Conservation (phyloP, 2,888 invertebrate species). For the Tricholauxania praeusta region DNA sequence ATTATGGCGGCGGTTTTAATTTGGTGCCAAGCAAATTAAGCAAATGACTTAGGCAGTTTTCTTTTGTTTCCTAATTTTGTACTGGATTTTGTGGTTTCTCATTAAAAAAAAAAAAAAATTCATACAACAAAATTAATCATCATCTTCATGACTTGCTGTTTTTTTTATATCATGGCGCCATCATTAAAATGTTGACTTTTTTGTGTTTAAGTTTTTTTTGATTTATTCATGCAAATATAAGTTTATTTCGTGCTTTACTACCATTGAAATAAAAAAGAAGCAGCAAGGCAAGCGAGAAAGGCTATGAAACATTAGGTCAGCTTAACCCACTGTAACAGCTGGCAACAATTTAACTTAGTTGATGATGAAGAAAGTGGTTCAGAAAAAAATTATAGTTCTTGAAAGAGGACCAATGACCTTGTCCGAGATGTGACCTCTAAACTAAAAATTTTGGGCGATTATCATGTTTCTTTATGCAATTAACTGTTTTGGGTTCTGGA, state of each 20-base stretch:
- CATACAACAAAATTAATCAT: too few species aligned
- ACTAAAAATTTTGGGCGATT: too few species aligned
- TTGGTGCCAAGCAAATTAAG: neutral
- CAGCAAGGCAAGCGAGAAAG: neutral
- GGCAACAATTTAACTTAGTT: too few species aligned
- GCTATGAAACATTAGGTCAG: neutral
- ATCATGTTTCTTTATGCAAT: too few species aligned
- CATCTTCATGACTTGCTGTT: neutral
- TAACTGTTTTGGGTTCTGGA: too few species aligned
- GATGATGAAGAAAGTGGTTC: too few species aligned
- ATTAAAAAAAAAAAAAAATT: neutral
- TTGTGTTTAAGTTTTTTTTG: too few species aligned
- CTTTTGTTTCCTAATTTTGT: neutral
- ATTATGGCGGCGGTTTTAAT: too few species aligned
- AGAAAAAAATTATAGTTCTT: too few species aligned
- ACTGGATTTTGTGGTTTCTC: neutral
- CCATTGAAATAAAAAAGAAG: neutral
- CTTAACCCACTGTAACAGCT: too few species aligned
- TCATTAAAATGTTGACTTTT: conserved; percentile 10
- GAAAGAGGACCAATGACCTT: too few species aligned
- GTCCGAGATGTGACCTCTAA: too few species aligned
- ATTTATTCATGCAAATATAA: neutral
- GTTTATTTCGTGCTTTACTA: neutral
- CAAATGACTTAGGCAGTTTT: conserved; percentile 3
- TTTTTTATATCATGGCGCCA: conserved; percentile 1